These are phyloP conservation scores for Sorex maritimensis DNA, from an alignment of 2,797 vertebrate genomes.

Conservation along the genomic window DNA sequence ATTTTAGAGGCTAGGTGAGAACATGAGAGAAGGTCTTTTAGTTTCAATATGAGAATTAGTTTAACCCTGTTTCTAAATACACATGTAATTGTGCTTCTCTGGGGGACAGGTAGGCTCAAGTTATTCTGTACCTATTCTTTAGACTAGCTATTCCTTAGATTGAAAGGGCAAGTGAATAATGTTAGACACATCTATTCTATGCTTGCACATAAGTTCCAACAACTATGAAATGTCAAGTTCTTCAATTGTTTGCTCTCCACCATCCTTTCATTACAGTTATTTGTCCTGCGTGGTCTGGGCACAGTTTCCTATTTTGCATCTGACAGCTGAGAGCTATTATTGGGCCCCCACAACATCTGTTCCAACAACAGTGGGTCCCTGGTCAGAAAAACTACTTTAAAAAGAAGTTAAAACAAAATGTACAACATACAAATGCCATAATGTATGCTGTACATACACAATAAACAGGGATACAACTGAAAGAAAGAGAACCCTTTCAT, in stretches of 20 bases:
- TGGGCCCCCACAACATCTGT: slow-evolving; percentile 89
- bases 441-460: slow-evolving; percentile 80
- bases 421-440: slow-evolving; percentile 61
- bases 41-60: not conserved
- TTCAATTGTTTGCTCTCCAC: slow-evolving; percentile 61
- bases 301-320: slow-evolving; percentile 86
- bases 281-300: slow-evolving; percentile 85
- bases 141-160: not conserved
- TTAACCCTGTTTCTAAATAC: not conserved
- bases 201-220: slow-evolving; percentile 31
- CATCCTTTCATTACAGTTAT: slow-evolving; percentile 78
- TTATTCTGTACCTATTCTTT: not conserved
- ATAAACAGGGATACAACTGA: slow-evolving; percentile 87
- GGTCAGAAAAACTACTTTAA: slow-evolving; percentile 90
- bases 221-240: slow-evolving; percentile 1
- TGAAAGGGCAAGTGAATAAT: not conserved
- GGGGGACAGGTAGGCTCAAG: not conserved
- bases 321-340: slow-evolving; percentile 91
- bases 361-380: slow-evolving; percentile 88
- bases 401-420: slow-evolving; percentile 88
- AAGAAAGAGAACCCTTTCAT: slow-evolving; percentile 87
- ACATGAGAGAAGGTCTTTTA: not conserved
- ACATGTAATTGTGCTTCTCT: not conserved
- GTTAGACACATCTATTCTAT: not conserved
- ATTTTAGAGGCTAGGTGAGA: not conserved